phyloP scores from a whole-genome alignment of 2,113 vertebrate genomes.

The Melanerpes aurifrons region DNA sequence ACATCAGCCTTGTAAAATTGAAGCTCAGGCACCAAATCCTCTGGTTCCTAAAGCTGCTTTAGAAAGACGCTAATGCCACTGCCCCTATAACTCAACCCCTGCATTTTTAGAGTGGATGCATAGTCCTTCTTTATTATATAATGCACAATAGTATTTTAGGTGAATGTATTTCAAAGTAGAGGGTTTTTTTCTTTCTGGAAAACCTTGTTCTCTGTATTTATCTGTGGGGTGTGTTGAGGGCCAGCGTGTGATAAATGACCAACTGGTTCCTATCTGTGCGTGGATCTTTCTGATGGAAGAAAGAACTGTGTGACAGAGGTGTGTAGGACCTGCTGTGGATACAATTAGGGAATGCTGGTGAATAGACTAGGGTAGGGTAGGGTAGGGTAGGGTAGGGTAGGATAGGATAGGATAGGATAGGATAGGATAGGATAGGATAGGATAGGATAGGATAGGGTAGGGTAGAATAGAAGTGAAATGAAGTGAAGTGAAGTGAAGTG shows the following conservation, averaged over 20 bases:
- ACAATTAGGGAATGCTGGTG: neutral
- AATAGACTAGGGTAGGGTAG: too few species aligned
- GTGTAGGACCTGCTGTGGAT: conserved; percentile 20
- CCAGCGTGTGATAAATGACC: conserved; percentile 32
- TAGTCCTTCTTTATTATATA: neutral
- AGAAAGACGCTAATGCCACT: neutral
- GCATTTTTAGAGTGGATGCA: neutral
- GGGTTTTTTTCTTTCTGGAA: neutral
- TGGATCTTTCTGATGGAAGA: conserved; percentile 6
- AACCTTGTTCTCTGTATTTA: conserved; percentile 5
- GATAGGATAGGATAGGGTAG: too few species aligned
- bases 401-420: too few species aligned
- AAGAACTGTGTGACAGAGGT: neutral
- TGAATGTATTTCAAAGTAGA: conserved; percentile 15
- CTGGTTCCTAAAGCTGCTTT: neutral
- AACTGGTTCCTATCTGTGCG: neutral
- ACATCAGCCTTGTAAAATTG: neutral
- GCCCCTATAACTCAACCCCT: neutral
- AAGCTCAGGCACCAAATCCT: neutral
- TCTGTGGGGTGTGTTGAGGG: neutral
- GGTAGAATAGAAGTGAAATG: too few species aligned
- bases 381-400: too few species aligned
- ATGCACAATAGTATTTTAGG: neutral
- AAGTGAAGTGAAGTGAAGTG: too few species aligned
- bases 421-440: too few species aligned